These are phyloP conservation scores for Caenorhabditis plicata DNA, from an alignment of 2,888 invertebrate species.

Conservation along the genomic window DNA sequence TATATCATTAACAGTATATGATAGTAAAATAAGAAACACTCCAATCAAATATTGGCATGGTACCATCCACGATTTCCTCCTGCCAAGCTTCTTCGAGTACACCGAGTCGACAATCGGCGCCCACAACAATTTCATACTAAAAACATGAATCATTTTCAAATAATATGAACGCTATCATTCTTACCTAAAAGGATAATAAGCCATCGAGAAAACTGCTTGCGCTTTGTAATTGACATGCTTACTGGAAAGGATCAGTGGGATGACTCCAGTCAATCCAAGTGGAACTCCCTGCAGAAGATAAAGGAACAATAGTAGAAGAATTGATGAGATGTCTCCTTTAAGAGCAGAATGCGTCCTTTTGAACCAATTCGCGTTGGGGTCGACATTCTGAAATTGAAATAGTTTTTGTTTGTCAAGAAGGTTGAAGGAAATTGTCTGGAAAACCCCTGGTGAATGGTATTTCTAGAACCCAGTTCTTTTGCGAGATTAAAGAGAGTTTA, in stretches of 20 bases:
- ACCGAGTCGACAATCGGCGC: conserved; percentile 95
- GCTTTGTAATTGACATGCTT: conserved; percentile 88
- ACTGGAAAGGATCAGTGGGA: conserved; percentile 92
- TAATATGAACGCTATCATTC: background rate
- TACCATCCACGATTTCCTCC: conserved; percentile 82
- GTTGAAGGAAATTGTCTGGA: too few relatives aligned
- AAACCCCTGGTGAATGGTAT: too few relatives aligned
- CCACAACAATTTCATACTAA: conserved; percentile 88
- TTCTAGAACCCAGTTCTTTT: too few relatives aligned
- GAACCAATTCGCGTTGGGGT: conserved; percentile 52
- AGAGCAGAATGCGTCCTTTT: conserved; percentile 50
- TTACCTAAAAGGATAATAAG: conserved; percentile 74
- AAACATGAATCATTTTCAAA: conserved; percentile 66
- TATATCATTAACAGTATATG: conserved; percentile 68
- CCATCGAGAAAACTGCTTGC: conserved; percentile 74
- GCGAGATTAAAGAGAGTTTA: too few relatives aligned
- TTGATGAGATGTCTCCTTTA: conserved; percentile 61
- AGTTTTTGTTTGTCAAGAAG: too few relatives aligned
- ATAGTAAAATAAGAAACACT: conserved; percentile 83
- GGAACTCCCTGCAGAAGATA: conserved; percentile 89
- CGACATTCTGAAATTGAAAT: conserved; percentile 42
- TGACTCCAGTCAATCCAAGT: conserved; percentile 86
- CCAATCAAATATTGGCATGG: conserved; percentile 69
- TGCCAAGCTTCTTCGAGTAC: conserved; percentile 75
- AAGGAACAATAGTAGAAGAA: conserved; percentile 79